These are phyloP conservation scores for Amiota minor DNA, from an alignment of 2,888 invertebrate genomes.

Conservation along the genomic window DNA sequence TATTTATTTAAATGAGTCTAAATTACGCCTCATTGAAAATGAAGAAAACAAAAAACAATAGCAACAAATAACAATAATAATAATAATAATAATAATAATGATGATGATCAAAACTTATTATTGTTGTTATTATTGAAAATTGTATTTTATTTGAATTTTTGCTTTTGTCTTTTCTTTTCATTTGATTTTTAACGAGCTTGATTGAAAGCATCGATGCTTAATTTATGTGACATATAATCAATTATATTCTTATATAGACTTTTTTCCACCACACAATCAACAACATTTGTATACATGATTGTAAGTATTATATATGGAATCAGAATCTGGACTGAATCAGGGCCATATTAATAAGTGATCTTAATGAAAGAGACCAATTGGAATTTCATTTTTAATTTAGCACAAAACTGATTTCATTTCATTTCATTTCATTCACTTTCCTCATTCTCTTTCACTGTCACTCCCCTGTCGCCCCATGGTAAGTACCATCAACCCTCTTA, in stretches of 20 bases:
- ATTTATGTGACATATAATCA: constrained; percentile 12
- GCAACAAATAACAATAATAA: too few species aligned
- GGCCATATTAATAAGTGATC: constrained; percentile 67
- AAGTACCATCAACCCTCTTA: not conserved
- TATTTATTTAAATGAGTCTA: constrained; percentile 71
- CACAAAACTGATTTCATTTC: constrained; percentile 62
- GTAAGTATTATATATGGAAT: constrained; percentile 29
- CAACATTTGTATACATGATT: constrained; percentile 31
- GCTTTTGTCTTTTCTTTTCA: not conserved
- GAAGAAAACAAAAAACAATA: too few species aligned
- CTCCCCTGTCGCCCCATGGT: constrained; percentile 9
- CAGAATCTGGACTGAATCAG: constrained; percentile 51
- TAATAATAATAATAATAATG: not conserved
- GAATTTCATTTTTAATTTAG: constrained; percentile 41
- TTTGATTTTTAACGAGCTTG: constrained; percentile 16
- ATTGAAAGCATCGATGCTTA: constrained; percentile 1
- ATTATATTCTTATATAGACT: not conserved
- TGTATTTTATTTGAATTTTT: constrained; percentile 45
- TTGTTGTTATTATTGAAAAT: constrained; percentile 17
- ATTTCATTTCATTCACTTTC: constrained; percentile 42
- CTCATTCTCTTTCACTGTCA: constrained; percentile 15
- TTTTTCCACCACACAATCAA: constrained; percentile 43
- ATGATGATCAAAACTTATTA: constrained; percentile 2
- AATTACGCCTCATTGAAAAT: constrained; percentile 70
- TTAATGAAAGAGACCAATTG: constrained; percentile 56